Evolutionary conservation across 2,888 invertebrate genomes (phyloP).

Genomic region (Xestia sexstrigata): DNA sequence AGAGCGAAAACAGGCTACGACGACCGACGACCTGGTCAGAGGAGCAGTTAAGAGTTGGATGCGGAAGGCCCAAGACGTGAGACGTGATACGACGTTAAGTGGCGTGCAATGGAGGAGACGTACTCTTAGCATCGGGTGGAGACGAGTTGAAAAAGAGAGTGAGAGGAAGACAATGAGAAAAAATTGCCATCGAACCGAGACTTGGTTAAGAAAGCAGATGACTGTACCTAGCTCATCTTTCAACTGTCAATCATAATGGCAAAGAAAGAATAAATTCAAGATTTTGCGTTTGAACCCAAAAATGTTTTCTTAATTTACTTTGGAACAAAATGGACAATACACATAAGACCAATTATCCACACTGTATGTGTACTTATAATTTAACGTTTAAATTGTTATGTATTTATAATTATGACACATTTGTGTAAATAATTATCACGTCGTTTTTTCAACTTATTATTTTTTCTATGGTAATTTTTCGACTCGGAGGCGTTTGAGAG

Average conservation of each 20-base stretch:
- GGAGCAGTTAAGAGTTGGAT: background rate
- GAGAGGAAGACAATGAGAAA: background rate
- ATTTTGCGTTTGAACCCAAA: slow-evolving; percentile 13
- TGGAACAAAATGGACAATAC: background rate
- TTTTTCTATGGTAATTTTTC: background rate
- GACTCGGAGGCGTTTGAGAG: background rate
- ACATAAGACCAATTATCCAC: background rate
- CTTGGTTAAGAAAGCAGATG: background rate
- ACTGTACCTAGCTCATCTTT: too few relatives aligned
- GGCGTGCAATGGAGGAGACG: background rate
- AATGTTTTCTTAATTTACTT: slow-evolving; percentile 10
- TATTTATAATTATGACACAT: background rate
- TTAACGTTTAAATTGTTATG: slow-evolving; percentile 4
- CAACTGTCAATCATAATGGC: background rate
- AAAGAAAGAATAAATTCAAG: background rate
- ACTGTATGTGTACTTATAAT: slow-evolving; percentile 19
- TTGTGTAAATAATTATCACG: slow-evolving; percentile 13
- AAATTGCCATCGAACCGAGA: background rate
- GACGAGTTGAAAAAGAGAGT: background rate
- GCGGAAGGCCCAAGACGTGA: background rate
- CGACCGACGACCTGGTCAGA: background rate
- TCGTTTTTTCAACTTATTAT: background rate
- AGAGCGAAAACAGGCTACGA: too few relatives aligned
- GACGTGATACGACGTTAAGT: background rate
- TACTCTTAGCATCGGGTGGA: background rate